These are phyloP conservation scores for Parotocinclus haroldoi DNA, from an alignment of 2,797 vertebrate genomes.

Conservation along the genomic window DNA sequence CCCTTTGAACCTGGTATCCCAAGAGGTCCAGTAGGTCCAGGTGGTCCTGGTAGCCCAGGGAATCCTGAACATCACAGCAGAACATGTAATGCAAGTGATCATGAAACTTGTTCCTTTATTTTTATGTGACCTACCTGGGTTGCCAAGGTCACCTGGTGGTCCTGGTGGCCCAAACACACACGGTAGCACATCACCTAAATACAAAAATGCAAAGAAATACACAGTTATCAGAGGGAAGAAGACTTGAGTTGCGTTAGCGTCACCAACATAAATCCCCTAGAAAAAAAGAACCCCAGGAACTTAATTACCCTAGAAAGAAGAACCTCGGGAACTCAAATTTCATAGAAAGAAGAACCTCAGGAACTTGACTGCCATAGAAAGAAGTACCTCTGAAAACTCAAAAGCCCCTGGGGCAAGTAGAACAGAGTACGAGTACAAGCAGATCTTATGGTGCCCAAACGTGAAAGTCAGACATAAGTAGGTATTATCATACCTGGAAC, in stretches of 20 bases:
- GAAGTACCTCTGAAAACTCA: too few species aligned
- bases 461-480: too few species aligned
- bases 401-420: too few species aligned
- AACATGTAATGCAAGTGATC: not conserved
- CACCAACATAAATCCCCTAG: not conserved
- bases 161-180: slow-evolving; percentile 56
- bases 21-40: slow-evolving; percentile 7
- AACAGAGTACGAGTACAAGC: too few species aligned
- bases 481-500: slow-evolving; percentile 38
- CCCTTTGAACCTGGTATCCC: slow-evolving; percentile 63
- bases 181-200: slow-evolving; percentile 51
- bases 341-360: too few species aligned
- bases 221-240: too few species aligned
- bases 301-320: too few species aligned
- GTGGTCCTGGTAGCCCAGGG: slow-evolving; percentile 5
- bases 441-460: too few species aligned
- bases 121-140: slow-evolving; percentile 41
- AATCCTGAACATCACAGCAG: not conserved
- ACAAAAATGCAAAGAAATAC: slow-evolving; percentile 10
- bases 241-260: not conserved
- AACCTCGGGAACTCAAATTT: not conserved
- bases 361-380: too few species aligned
- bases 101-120: too few species aligned
- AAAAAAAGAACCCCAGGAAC: too few species aligned
- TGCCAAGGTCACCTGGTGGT: slow-evolving; percentile 54